Percentiles rank a stretch among this genome's conserved stretches.
Evolutionary conservation across 2,113 vertebrate species (phyloP).

Genomic region (Toxotes chatareus): DNA sequence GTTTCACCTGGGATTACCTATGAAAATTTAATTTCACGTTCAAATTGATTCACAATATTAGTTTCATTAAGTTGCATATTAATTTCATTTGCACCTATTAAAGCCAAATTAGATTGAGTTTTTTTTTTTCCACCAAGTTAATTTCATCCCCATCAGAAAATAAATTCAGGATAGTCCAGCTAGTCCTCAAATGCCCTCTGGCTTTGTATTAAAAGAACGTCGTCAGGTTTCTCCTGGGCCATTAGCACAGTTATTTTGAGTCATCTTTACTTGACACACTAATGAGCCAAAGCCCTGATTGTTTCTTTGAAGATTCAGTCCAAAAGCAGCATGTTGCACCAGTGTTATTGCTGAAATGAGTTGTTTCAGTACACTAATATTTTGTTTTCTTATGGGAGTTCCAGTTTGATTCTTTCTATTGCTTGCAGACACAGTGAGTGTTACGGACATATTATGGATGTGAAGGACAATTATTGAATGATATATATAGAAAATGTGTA

Average conservation of each 20-base stretch:
- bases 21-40: conserved; percentile 74
- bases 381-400: not conserved
- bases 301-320: not conserved
- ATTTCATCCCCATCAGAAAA: conserved; percentile 70
- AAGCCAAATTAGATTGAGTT: conserved; percentile 73
- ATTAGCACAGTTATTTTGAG: conserved; percentile 19
- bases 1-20: conserved; percentile 72
- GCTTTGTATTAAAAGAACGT: conserved; percentile 52
- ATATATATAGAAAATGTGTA: not conserved
- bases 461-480: not conserved
- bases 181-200: conserved; percentile 57
- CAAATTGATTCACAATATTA: conserved; percentile 82
- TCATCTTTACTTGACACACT: conserved; percentile 21
- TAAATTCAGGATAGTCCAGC: conserved; percentile 51
- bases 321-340: not conserved
- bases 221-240: conserved; percentile 49
- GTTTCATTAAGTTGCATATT: conserved; percentile 80
- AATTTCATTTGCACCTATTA: conserved; percentile 79
- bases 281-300: conserved; percentile 17
- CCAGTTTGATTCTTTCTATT: not conserved
- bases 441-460: not conserved
- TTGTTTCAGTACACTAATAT: not conserved
- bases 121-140: conserved; percentile 40
- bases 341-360: not conserved
- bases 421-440: not conserved